A percentile compares a stretch with the other conserved stretches of the same genome.
phyloP scores from a whole-genome alignment of 2,113 vertebrate species.

The Albula glossodonta region DNA sequence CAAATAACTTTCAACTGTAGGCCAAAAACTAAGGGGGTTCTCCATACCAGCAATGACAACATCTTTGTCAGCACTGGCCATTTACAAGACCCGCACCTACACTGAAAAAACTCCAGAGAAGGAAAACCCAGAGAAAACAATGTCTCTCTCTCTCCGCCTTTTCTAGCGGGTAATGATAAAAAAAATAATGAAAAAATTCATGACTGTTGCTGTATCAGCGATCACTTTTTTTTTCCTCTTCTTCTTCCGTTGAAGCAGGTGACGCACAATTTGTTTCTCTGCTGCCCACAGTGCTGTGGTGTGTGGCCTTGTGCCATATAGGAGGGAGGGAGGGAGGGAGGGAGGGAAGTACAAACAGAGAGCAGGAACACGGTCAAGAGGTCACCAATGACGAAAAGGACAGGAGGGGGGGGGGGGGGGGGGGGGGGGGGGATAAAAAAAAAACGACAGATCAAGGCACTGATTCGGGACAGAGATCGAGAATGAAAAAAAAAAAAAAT shows the following conservation, averaged over 20 bases:
- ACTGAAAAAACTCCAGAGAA: background rate
- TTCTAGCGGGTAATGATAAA: background rate
- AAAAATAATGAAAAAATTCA: background rate
- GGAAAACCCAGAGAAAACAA: background rate
- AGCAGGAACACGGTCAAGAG: background rate
- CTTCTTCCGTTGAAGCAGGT: background rate
- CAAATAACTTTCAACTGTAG: too few species aligned
- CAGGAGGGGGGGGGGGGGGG: fast-evolving
- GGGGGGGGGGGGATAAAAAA: slow-evolving; percentile 42
- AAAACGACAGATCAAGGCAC: background rate
- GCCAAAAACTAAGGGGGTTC: background rate
- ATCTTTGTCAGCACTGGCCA: background rate
- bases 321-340: background rate
- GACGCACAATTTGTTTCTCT: background rate
- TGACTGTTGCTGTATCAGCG: too few species aligned
- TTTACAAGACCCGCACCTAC: background rate
- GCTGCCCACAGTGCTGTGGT: too few species aligned
- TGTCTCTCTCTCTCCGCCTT: background rate
- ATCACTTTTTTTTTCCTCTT: background rate
- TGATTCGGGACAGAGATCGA: too few species aligned
- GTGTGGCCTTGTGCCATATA: background rate
- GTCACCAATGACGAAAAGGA: background rate
- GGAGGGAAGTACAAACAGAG: background rate
- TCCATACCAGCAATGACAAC: background rate
- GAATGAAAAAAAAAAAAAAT: background rate